Conservation (phyloP, 2,113 vertebrate genomes). For the Sylvietta virens region DNA sequence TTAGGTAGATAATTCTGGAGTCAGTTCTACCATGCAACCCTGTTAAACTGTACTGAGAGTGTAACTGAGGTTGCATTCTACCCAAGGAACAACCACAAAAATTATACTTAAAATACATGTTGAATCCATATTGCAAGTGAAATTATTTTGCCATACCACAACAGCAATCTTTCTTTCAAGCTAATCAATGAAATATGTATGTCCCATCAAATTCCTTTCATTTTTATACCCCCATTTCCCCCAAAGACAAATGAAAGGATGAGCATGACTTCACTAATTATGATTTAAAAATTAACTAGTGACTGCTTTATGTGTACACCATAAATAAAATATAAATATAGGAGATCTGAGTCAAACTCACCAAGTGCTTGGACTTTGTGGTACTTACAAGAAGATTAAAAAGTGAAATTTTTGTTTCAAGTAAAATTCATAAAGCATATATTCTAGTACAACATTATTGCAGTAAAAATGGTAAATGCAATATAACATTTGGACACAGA, state of each 20-base stretch:
- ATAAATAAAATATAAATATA: not conserved
- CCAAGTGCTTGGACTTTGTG: not conserved
- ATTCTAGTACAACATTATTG: not conserved
- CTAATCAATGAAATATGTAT: not conserved
- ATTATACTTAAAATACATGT: not conserved
- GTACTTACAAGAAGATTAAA: not conserved
- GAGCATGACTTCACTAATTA: not conserved
- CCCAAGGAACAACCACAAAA: not conserved
- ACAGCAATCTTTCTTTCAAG: not conserved
- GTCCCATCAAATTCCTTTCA: not conserved
- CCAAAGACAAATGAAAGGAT: not conserved
- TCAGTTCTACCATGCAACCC: not conserved
- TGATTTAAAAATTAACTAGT: not conserved
- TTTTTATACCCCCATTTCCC: not conserved
- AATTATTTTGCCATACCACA: not conserved
- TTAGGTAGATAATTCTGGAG: not conserved
- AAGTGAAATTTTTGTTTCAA: rapidly evolving
- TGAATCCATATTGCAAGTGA: not conserved
- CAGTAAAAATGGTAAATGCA: not conserved
- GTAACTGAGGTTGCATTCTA: not conserved
- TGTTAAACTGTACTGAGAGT: not conserved
- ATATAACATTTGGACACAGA: not conserved
- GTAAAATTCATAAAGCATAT: not conserved
- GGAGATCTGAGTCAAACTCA: not conserved
- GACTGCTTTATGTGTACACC: not conserved